Conservation (phyloP, 2,113 vertebrate species). For the Megaceryle maxima region DNA sequence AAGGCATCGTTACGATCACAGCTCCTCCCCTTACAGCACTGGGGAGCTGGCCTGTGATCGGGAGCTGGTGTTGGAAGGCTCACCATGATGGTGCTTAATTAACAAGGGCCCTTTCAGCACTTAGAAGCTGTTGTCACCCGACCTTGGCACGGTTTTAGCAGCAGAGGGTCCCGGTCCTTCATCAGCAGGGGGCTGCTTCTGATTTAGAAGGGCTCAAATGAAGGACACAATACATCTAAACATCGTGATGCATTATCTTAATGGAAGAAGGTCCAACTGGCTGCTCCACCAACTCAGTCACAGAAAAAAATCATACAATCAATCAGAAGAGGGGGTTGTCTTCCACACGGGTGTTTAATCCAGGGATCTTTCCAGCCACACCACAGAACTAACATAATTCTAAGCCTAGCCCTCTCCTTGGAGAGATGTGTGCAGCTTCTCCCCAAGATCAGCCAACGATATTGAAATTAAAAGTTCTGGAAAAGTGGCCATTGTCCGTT, state of each 20-base stretch:
- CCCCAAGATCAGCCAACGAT: rapidly evolving
- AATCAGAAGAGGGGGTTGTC: neutral
- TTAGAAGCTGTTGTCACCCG: neutral
- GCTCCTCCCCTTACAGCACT: neutral
- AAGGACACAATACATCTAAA: neutral
- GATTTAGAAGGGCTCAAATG: neutral
- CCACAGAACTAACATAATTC: neutral
- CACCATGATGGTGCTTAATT: neutral
- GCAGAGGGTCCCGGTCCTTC: slow-evolving; percentile 13
- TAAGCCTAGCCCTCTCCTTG: neutral
- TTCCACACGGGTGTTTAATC: neutral
- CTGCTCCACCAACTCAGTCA: neutral
- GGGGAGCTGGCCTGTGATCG: neutral
- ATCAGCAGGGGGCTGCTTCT: neutral
- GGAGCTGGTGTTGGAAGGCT: neutral
- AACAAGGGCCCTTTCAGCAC: slow-evolving; percentile 44
- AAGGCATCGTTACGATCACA: slow-evolving; percentile 56
- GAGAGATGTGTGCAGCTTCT: neutral
- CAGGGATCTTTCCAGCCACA: neutral
- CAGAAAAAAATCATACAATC: rapidly evolving
- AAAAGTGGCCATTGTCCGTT: neutral
- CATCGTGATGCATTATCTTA: too few relatives aligned
- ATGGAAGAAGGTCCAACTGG: rapidly evolving
- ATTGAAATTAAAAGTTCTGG: neutral
- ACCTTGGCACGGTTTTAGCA: neutral